These are phyloP conservation scores for Hermetia illucens DNA, from an alignment of 1,140 invertebrate genomes.

Conservation along the genomic window DNA sequence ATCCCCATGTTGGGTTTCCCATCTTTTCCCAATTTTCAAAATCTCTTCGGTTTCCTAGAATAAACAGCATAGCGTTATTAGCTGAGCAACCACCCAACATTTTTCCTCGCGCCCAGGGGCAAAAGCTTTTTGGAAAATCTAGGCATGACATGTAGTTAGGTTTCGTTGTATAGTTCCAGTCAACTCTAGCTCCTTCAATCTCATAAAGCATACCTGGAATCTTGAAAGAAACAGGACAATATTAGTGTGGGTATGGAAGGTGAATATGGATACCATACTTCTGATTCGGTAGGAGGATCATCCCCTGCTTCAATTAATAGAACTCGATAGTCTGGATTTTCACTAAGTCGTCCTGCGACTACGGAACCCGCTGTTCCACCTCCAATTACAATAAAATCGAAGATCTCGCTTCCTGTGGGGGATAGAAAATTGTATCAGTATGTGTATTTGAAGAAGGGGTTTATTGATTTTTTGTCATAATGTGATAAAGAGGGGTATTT, in stretches of 20 bases:
- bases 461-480: no score
- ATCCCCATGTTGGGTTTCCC: slow-evolving; percentile 29
- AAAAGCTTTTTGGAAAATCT: slow-evolving; percentile 48
- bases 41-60: slow-evolving; percentile 51
- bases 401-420: slow-evolving; percentile 37
- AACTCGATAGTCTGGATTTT: slow-evolving; percentile 23
- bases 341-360: slow-evolving; percentile 29
- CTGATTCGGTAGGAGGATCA: slow-evolving; percentile 9
- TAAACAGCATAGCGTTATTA: slow-evolving; percentile 87
- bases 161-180: slow-evolving; percentile 80
- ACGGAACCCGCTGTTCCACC: slow-evolving; percentile 24
- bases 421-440: slow-evolving; percentile 59
- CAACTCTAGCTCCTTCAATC: slow-evolving; percentile 63
- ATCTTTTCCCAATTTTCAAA: slow-evolving; percentile 35
- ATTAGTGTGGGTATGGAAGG: no score
- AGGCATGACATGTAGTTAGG: slow-evolving; percentile 62
- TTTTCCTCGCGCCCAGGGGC: slow-evolving; percentile 66
- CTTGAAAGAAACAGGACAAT: no score
- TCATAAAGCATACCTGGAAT: slow-evolving; percentile 70
- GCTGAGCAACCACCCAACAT: slow-evolving; percentile 75
- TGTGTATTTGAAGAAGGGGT: no score
- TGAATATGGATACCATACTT: slow-evolving; percentile 15
- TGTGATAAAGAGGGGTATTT: no score
- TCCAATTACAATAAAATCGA: slow-evolving; percentile 13
- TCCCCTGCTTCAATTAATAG: slow-evolving; percentile 33